Base-by-base conservation (phyloP, 2,888 invertebrate genomes). In the Chironomus riparius region DNA sequence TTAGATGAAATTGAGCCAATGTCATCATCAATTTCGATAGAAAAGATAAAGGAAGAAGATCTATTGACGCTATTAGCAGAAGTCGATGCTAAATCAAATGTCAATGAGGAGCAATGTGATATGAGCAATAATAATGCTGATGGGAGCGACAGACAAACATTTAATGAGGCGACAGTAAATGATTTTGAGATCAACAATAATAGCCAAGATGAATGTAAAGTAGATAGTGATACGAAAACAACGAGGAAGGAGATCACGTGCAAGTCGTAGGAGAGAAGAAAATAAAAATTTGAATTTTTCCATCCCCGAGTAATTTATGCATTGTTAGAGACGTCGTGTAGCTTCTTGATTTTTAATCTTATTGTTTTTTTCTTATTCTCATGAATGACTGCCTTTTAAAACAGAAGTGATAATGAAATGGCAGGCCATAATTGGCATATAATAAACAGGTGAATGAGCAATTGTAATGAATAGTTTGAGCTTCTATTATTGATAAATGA, bases 1-100 rank as follows among this genome's bases (percentile, higher is more conserved):
- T 22, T 73, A 5, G 65, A 62, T 28, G 72, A 72, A n/a, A 18
- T 22, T 6, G 73, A 74, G 21, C 65, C 65, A 38, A 73, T 61
- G 61, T 15, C 62, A 18, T 38, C 61, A 24, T 61, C 73, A 12
- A 75, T 68, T 10, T 68, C 68, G 4, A 68, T 75, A n/a, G 75
- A 75, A 10, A 75, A 75, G 21, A 75, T 75, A 7, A 75, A 75
- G 48, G 75, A 75, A 38, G 75, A 75, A 75, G 75, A 75, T 50
- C 48, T 75, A 38, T 50, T 68, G n/a, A 47, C 68, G 10, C 12
- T 75, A 15, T 50, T 75, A 4, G 47, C 68, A 3, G 75, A 75
- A n/a, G 75, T 68, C 3, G 69, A 69, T 7, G 69, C 10, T 10
- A 24, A 65, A 24, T 13, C 21, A 24, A 65, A 65, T 21, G n/a